Percentiles rank a stretch among this genome's conserved stretches.
Evolutionary conservation across 2,888 invertebrate species (phyloP).

Genomic region (Euplexia lucipara): DNA sequence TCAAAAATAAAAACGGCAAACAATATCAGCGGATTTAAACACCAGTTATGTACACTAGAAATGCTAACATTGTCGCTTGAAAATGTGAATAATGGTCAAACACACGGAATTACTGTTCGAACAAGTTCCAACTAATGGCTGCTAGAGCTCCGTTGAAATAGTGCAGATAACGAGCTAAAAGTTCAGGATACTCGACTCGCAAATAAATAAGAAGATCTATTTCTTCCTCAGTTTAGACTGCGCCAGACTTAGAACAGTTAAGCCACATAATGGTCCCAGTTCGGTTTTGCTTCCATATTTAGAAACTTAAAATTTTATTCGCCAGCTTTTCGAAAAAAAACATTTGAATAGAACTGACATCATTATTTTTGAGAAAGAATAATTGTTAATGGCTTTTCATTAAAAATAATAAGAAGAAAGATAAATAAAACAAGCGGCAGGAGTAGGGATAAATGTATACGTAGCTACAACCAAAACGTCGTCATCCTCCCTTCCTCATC

Average conservation of each 20-base stretch:
- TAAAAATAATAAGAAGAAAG: constrained; percentile 6
- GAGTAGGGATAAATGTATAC: background rate
- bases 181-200: constrained; percentile 39
- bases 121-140: constrained; percentile 45
- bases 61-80: constrained; percentile 40
- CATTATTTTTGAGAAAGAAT: constrained; percentile 7
- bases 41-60: constrained; percentile 48
- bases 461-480: constrained; percentile 20
- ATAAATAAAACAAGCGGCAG: constrained; percentile 18
- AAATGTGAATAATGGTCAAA: constrained; percentile 55
- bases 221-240: constrained; percentile 34
- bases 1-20: constrained; percentile 48
- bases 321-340: constrained; percentile 8
- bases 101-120: constrained; percentile 52
- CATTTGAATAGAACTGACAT: constrained; percentile 1
- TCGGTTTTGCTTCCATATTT: constrained; percentile 41
- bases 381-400: background rate
- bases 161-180: constrained; percentile 60
- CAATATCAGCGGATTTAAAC: constrained; percentile 42
- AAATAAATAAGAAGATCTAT: constrained; percentile 61
- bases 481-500: constrained; percentile 37
- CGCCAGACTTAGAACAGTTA: constrained; percentile 47
- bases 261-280: constrained; percentile 50
- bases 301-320: constrained; percentile 33
- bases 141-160: constrained; percentile 32